Conservation (phyloP, 2,797 vertebrate genomes). For the Astyanax mexicanus region DNA sequence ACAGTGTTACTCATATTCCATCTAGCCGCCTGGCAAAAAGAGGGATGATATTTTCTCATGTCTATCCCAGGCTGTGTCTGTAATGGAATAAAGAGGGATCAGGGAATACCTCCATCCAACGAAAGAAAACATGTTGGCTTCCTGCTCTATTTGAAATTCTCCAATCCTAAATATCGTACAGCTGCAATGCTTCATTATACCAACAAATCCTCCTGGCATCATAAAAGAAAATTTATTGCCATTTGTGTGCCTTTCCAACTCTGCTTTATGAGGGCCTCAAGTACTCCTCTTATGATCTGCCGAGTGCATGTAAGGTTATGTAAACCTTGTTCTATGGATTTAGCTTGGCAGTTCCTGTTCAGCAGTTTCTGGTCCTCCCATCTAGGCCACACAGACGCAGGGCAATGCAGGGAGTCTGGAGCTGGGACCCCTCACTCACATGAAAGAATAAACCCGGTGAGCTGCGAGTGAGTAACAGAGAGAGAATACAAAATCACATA, state of each 20-base stretch:
- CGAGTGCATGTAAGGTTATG: constrained; percentile 73
- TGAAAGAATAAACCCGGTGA: constrained; percentile 29
- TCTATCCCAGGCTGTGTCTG: neutral
- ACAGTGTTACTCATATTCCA: neutral
- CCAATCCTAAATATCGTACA: constrained; percentile 50
- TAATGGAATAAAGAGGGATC: constrained; percentile 37
- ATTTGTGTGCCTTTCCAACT: constrained; percentile 68
- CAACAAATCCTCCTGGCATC: constrained; percentile 70
- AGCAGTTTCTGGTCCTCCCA: constrained; percentile 80
- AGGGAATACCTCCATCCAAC: constrained; percentile 52
- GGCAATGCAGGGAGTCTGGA: constrained; percentile 50
- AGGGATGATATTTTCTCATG: neutral
- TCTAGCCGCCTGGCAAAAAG: constrained; percentile 12
- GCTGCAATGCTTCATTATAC: constrained; percentile 64
- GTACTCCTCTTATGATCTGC: constrained; percentile 78
- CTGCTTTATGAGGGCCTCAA: constrained; percentile 69
- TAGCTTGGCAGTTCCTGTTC: constrained; percentile 76
- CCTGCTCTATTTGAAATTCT: constrained; percentile 49
- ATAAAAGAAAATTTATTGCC: constrained; percentile 68
- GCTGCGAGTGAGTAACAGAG: neutral
- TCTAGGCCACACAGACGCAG: constrained; percentile 67
- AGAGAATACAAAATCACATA: neutral
- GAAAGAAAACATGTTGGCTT: constrained; percentile 53
- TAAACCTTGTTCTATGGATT: constrained; percentile 75
- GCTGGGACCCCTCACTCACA: constrained; percentile 25